phyloP scores from a whole-genome alignment of 2,888 invertebrate genomes.

The Harpalus rubripes region DNA sequence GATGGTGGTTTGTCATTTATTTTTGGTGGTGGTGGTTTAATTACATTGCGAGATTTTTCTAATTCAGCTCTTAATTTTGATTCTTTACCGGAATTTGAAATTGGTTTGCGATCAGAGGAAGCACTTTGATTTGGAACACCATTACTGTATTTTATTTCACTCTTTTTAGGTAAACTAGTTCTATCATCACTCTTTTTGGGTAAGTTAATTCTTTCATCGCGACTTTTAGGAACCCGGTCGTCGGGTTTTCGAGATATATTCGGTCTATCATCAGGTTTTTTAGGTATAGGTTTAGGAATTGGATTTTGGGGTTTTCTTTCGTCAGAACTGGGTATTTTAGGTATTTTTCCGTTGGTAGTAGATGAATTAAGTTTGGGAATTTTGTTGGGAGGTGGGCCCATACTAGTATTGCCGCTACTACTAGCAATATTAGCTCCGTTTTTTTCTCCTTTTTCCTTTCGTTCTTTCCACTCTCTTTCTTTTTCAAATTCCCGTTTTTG shows the following conservation, averaged over 20 bases:
- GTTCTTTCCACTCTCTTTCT: conserved; percentile 84
- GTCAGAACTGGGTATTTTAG: conserved; percentile 65
- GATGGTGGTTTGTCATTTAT: conserved; percentile 17
- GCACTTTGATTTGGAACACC: conserved; percentile 70
- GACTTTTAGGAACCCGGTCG: conserved; percentile 73
- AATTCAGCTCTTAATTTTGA: conserved; percentile 77
- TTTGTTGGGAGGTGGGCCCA: conserved; percentile 70
- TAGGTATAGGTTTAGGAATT: conserved; percentile 65
- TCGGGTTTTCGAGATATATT: conserved; percentile 62
- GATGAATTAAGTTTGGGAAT: conserved; percentile 69
- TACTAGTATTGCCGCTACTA: conserved; percentile 21
- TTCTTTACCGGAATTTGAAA: conserved; percentile 68
- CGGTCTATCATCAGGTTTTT: conserved; percentile 62
- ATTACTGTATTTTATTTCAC: conserved; percentile 57
- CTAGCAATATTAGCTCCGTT: conserved; percentile 70
- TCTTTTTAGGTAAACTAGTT: conserved; percentile 39
- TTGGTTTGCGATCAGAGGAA: conserved; percentile 67
- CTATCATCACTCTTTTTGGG: conserved; percentile 70
- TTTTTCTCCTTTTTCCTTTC: conserved; percentile 75
- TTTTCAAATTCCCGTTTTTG: conserved; percentile 88
- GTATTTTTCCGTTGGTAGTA: conserved; percentile 67
- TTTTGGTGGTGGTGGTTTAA: conserved; percentile 49
- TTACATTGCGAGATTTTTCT: conserved; percentile 71
- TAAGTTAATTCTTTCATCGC: conserved; percentile 72
- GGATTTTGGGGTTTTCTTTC: conserved; percentile 57